Base-by-base conservation (phyloP, 2,113 vertebrate species). In the Tetraodon nigroviridis region DNA sequence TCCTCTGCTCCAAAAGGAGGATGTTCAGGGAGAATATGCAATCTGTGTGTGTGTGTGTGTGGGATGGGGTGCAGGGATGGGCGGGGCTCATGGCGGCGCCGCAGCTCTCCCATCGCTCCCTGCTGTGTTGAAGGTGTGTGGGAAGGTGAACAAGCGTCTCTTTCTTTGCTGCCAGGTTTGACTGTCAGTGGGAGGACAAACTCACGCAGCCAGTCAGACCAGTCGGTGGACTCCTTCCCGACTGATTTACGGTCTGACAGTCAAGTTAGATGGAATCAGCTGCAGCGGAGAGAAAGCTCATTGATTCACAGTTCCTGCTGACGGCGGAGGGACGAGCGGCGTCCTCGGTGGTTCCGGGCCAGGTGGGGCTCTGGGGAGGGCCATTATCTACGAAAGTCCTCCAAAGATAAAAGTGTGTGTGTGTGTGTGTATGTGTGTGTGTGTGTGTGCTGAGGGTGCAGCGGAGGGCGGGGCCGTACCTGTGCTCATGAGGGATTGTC, bases 141-240 rank as follows among this genome's bases (percentile, higher is more conserved):
- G 44, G 44, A 45, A n/a, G 44, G 44, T 45, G 44, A 37, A 16
- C 15, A 2, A 44, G 42, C 42, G 42, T 59, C 7, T 63, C 11
- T 65, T 17, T 24, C 27, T 69, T 0, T 57, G 32, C 59, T 55
- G 67, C 29, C 8, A 10, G 32, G 32, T 37, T 37, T 2, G 32
- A 11, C 32, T 37, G 32, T 12, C 68, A 75, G 74, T 58, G 69
- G 50, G 14, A 2, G 17, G 54, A 48, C 61, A 46, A 61, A 58
- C 66, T 67, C 56, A 12, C 64, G 0, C 10, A 22, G 59, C 84
- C 70, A 13, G 84, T 83, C 55, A 1, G 60, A 86, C 84, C 73
- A 58, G 84, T 83, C 71, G 2, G 41, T 45, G 6, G 21, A 64
- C 57, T 46, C 40, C 6, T 48, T 47, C 21, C 19, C 7, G 47